Conservation (phyloP, 37 sponge, comb jelly and placozoan species). For the Diacarnus erythraeanus region DNA sequence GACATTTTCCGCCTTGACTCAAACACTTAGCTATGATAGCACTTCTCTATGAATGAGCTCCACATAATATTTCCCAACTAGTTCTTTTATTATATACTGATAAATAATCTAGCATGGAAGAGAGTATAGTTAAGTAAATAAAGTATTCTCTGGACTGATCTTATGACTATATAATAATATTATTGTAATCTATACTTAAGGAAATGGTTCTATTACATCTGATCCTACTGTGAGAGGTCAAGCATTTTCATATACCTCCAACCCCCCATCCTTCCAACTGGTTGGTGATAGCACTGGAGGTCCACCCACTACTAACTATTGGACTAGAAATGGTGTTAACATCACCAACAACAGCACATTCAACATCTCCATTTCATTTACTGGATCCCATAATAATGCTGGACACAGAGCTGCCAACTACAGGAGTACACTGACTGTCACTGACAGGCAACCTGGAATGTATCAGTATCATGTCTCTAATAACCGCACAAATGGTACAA, state of each 20-base stretch:
- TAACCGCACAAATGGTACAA: no score
- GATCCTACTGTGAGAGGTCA: not conserved
- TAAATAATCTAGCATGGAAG: no score
- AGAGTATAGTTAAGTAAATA: no score
- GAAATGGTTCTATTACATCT: not conserved
- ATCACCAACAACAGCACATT: not conserved
- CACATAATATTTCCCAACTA: no score
- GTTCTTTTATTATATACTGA: no score
- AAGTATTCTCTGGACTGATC: not conserved
- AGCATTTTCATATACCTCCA: not conserved
- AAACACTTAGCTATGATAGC: no score
- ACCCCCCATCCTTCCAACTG: not conserved
- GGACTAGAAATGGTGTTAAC: not conserved
- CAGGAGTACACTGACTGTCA: not conserved
- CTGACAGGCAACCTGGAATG: not conserved
- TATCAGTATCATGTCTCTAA: not conserved
- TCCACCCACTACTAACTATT: not conserved
- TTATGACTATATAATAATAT: not conserved
- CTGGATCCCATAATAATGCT: not conserved
- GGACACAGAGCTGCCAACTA: not conserved
- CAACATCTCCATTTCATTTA: not conserved
- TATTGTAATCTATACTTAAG: no score
- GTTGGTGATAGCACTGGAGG: not conserved
- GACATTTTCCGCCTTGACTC: no score
- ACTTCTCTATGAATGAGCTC: no score